These are phyloP conservation scores for Tenthredo amoena DNA, from an alignment of 2,888 invertebrate genomes.

Conservation along the genomic window DNA sequence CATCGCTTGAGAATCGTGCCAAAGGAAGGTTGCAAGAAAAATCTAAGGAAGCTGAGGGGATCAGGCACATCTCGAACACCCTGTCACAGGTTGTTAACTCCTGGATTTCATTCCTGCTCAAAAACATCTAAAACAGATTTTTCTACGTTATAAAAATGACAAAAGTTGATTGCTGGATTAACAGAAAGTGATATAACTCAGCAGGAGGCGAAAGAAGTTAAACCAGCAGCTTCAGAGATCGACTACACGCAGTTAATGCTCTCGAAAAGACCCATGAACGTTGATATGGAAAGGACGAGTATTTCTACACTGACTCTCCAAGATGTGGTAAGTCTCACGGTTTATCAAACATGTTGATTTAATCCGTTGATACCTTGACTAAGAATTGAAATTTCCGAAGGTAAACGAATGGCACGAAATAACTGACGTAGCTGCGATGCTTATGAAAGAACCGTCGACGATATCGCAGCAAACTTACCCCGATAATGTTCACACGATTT, in stretches of 20 bases:
- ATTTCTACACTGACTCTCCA: constrained; percentile 70
- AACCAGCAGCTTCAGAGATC: constrained; percentile 40
- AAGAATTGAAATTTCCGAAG: constrained; percentile 57
- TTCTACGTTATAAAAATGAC: too few species aligned
- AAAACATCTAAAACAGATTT: neutral
- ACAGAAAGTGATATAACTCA: neutral
- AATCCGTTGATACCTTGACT: neutral
- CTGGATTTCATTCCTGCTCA: neutral
- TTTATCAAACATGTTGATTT: neutral
- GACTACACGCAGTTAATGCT: constrained; percentile 57
- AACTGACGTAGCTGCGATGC: constrained; percentile 70
- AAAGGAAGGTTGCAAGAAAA: neutral
- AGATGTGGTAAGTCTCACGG: constrained; percentile 68
- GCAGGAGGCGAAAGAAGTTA: constrained; percentile 7
- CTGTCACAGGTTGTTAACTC: constrained; percentile 1
- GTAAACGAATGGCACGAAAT: constrained; percentile 74
- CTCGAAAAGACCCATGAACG: constrained; percentile 52
- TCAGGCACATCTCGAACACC: neutral
- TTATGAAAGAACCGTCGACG: constrained; percentile 70
- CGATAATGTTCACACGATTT: constrained; percentile 71
- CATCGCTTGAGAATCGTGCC: neutral
- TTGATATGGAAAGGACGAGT: constrained; percentile 67
- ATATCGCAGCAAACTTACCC: constrained; percentile 66
- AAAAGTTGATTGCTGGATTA: too few species aligned
- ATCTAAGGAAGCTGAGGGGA: neutral